Evolutionary conservation across 2,888 invertebrate genomes (phyloP), one percentile per base, ranked within the genome.

Genomic region (Antheraea yamamai): DNA sequence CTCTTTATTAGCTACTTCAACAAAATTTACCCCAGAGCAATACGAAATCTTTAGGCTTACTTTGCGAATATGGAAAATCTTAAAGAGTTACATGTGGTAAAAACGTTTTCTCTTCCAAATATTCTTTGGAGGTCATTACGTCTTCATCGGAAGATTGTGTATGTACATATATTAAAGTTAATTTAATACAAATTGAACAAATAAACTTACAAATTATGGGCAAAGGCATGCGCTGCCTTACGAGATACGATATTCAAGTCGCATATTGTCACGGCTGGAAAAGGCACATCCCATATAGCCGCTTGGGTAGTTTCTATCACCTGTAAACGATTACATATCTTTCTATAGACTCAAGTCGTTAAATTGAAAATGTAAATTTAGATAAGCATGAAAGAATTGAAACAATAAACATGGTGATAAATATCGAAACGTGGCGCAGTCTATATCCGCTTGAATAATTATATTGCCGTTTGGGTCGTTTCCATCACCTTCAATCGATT

Each of bases 221-320:
- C 91, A 26, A 96, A 90, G 0, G 81, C 77, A 16, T 82, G 81
- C 0, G 95, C 95, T 52, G 92, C 92, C 55, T 83, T 91, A 51
- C 88, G 91, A 0, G 96, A 96, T 16, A 96, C 91, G 61, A 95
- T 88, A 83, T 96, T 96, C 66, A 96, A 88, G 81, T 96, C 95
- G 82, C 96, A 96, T 75, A 96, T 89, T 0, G 96, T 96, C 0
- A 96, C 95, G 0, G 96, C 96, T 14, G 97, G 96, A 86, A 96
- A 97, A 0, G 95, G 95, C 72, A 96, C 95, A 80, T 96, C 96
- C 96, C 96, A 96, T 75, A 96, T 96, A 0, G 96, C 95, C 75
- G 95, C 94, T 82, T 96, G 96, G 0, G 96, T 96, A 71, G 95
- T 95, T 78, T 96, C 96, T 79, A 95, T 95, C 4, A 95, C 94